Percentiles rank a stretch among this genome's conserved stretches.
Evolutionary conservation across 1,140 invertebrate species (phyloP).

Genomic region (Ceratina japonica): DNA sequence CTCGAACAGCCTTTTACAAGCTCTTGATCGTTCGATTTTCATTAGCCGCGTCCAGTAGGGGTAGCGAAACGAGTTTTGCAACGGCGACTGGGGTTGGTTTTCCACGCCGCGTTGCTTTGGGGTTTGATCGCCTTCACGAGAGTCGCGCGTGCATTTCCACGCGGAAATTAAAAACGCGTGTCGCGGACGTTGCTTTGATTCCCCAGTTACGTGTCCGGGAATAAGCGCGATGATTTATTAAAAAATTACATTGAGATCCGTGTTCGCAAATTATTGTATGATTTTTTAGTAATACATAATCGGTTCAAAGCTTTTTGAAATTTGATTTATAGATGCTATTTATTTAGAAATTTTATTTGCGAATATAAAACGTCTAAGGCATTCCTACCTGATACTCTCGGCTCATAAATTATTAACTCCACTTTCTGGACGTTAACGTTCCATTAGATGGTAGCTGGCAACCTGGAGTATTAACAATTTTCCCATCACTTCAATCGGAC

Average conservation of each 20-base stretch:
- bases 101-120: conserved; percentile 9
- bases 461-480: too few relatives aligned
- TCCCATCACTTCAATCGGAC: too few relatives aligned
- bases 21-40: conserved; percentile 48
- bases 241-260: neutral
- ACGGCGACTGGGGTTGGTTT: neutral
- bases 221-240: conserved; percentile 9
- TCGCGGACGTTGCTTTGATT: conserved; percentile 34
- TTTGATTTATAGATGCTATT: too few relatives aligned
- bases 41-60: neutral
- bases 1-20: neutral
- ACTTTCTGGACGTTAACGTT: too few relatives aligned
- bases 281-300: neutral
- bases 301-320: too few relatives aligned
- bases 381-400: too few relatives aligned
- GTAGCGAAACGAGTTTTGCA: conserved; percentile 4
- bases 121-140: neutral
- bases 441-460: too few relatives aligned
- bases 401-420: too few relatives aligned
- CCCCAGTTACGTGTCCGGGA: neutral
- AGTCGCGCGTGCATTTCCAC: conserved; percentile 8
- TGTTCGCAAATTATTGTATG: neutral
- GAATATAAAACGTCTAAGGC: too few relatives aligned
- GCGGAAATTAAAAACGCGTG: conserved; percentile 48
- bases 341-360: too few relatives aligned